Evolutionary conservation across 2,113 vertebrate species (phyloP).

Genomic region (Nannospalax galili): DNA sequence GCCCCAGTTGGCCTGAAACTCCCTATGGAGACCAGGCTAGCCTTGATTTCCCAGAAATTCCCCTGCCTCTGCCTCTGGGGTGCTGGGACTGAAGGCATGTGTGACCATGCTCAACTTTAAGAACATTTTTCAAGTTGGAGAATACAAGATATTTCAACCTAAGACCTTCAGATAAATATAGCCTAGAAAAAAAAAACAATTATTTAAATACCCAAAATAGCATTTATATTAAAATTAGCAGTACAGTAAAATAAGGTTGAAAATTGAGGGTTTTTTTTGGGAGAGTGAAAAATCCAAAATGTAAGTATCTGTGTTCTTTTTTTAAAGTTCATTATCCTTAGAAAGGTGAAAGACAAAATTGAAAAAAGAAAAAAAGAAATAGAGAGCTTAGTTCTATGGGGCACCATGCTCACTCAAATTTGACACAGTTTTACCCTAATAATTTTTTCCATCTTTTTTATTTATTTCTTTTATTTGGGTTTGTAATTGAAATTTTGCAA

Average conservation of each 20-base stretch:
- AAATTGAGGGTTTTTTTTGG: slow-evolving; percentile 31
- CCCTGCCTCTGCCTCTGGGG: no score
- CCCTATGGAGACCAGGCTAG: no score
- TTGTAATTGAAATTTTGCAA: no score
- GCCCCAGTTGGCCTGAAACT: no score
- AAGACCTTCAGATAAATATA: neutral
- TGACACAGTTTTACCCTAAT: neutral
- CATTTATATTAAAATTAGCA: neutral
- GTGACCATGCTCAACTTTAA: no score
- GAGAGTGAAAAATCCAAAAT: slow-evolving; percentile 9
- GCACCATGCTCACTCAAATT: neutral
- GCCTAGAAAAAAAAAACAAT: neutral
- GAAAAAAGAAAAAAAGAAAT: slow-evolving; percentile 13
- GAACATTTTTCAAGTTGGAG: no score
- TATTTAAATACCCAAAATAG: slow-evolving; percentile 22
- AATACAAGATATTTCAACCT: neutral
- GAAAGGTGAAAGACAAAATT: neutral
- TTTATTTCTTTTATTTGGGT: no score
- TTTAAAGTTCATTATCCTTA: slow-evolving; percentile 15
- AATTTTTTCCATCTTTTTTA: neutral
- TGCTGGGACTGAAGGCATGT: no score
- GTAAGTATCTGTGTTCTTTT: neutral
- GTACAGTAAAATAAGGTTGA: neutral
- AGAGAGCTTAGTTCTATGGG: neutral
- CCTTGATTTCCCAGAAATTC: no score